Conservation (phyloP, 2,797 vertebrate genomes). For the Anisognathus igniventris region DNA sequence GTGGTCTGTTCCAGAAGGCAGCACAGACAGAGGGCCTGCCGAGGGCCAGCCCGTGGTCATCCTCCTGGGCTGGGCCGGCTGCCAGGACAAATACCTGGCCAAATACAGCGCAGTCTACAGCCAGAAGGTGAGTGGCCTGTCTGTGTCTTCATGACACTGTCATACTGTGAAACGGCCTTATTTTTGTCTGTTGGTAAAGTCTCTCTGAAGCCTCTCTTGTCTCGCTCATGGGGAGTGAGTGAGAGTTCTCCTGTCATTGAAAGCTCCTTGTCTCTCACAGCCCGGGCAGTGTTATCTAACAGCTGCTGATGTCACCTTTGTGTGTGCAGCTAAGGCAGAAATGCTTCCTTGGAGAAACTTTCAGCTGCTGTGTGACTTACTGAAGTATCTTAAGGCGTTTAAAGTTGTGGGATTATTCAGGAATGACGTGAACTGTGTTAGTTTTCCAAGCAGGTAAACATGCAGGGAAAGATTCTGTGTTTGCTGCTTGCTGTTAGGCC, state of each 20-base stretch:
- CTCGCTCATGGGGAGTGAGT: neutral
- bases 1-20: constrained; percentile 55
- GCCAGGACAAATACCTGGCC: constrained; percentile 87
- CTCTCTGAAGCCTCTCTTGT: neutral
- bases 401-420: neutral
- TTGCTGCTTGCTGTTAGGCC: neutral
- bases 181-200: neutral
- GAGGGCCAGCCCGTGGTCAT: constrained; percentile 89
- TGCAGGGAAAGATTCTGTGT: neutral
- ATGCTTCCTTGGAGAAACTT: neutral
- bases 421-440: neutral
- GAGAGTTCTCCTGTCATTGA: neutral
- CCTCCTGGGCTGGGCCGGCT: constrained; percentile 93
- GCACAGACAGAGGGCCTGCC: constrained; percentile 59
- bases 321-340: neutral
- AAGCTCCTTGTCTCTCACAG: neutral
- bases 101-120: constrained; percentile 95
- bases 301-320: neutral
- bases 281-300: neutral
- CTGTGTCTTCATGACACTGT: neutral
- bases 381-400: neutral
- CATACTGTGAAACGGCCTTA: neutral
- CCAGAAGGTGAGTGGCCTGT: constrained; percentile 77
- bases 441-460: neutral
- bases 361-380: neutral